phyloP scores from a whole-genome alignment of 2,888 invertebrate species.

The Morpho helenor region DNA sequence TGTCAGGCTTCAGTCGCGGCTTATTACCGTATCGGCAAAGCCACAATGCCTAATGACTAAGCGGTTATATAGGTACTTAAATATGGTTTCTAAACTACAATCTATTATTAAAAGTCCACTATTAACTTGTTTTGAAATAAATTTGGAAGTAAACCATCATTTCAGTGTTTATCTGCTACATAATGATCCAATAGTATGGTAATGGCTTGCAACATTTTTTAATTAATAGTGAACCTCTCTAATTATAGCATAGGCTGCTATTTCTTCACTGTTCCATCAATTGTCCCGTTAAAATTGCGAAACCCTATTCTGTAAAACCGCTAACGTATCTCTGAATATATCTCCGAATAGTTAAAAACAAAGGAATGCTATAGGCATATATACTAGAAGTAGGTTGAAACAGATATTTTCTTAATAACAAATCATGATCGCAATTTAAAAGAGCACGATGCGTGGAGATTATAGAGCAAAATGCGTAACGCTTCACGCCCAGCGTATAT shows the following conservation, averaged over 20 bases:
- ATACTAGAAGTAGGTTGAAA: slow-evolving; percentile 17
- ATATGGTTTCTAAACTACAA: too few species aligned
- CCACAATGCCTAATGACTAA: too few species aligned
- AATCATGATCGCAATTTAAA: slow-evolving; percentile 12
- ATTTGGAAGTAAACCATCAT: too few species aligned
- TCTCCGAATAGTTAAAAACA: slow-evolving; percentile 1
- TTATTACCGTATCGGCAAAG: too few species aligned
- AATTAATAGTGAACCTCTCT: slow-evolving; percentile 14
- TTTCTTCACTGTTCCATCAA: slow-evolving; percentile 45
- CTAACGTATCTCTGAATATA: slow-evolving; percentile 22
- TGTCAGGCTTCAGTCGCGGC: too few species aligned
- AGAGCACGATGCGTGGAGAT: slow-evolving; percentile 6
- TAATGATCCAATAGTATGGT: not conserved
- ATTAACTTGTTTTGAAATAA: too few species aligned
- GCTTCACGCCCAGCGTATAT: not conserved
- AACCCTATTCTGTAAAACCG: slow-evolving; percentile 46
- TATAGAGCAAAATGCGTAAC: slow-evolving; percentile 2
- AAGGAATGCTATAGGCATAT: slow-evolving; percentile 16
- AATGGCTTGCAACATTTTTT: slow-evolving; percentile 6
- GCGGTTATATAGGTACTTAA: too few species aligned
- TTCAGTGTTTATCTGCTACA: too few species aligned
- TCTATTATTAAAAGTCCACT: too few species aligned
- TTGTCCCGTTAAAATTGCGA: slow-evolving; percentile 37
- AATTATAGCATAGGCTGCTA: slow-evolving; percentile 30
- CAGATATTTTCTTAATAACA: slow-evolving; percentile 22